phyloP scores from a whole-genome alignment of 2,113 vertebrate species.

The Archocentrus centrarchus region DNA sequence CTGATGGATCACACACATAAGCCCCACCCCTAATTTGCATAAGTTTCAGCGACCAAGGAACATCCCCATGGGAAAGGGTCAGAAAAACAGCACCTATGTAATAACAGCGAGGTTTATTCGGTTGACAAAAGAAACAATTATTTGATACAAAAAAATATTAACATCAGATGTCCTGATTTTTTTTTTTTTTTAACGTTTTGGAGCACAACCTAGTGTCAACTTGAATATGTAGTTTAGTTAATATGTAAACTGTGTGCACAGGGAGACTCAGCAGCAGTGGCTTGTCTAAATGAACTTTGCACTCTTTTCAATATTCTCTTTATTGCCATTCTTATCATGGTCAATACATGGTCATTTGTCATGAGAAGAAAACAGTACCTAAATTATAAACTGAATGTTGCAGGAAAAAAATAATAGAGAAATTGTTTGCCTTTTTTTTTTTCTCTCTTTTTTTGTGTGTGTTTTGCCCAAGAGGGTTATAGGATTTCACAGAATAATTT shows the following conservation, averaged over 20 bases:
- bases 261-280: neutral
- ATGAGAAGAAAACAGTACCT: neutral
- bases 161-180: too few species aligned
- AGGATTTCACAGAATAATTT: slow-evolving; percentile 88
- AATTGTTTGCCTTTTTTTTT: neutral
- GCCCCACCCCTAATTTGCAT: slow-evolving; percentile 64
- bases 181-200: neutral
- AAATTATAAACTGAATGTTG: slow-evolving; percentile 23
- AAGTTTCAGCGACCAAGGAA: slow-evolving; percentile 21
- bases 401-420: neutral
- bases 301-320: slow-evolving; percentile 58
- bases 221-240: slow-evolving; percentile 48
- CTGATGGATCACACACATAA: slow-evolving; percentile 4
- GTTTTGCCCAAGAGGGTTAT: slow-evolving; percentile 57
- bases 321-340: slow-evolving; percentile 58
- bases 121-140: neutral
- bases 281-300: slow-evolving; percentile 71
- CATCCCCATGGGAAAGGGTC: neutral
- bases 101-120: neutral
- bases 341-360: neutral
- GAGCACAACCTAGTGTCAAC: neutral
- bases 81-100: slow-evolving; percentile 4
- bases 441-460: neutral
- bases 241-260: slow-evolving; percentile 73
- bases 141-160: neutral